Conservation (phyloP, 2,113 vertebrate genomes). For the Conger conger region DNA sequence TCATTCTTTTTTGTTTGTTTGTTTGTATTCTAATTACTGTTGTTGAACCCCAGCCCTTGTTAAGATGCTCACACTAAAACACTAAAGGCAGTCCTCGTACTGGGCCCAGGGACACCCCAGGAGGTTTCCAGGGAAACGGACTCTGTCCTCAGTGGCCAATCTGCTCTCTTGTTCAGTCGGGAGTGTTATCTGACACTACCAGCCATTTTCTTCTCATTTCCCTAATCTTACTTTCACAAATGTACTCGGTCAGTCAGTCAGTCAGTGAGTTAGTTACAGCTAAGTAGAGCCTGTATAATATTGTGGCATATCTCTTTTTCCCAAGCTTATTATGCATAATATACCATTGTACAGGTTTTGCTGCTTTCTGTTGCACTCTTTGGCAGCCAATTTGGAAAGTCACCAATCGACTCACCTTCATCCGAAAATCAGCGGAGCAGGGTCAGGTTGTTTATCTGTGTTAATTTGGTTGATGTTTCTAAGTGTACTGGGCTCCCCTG, state of each 20-base stretch:
- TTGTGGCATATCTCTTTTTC: background rate
- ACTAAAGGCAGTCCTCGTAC: background rate
- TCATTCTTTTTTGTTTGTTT: too few species aligned
- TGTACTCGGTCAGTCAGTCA: background rate
- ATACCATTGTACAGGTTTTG: background rate
- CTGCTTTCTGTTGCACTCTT: background rate
- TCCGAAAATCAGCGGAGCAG: background rate
- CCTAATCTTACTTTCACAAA: background rate
- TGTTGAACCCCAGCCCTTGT: too few species aligned
- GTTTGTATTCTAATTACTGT: too few species aligned
- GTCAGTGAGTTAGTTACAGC: too few species aligned
- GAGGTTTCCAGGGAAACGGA: conserved; percentile 31
- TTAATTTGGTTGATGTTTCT: conserved; percentile 30
- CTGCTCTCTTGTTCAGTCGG: background rate
- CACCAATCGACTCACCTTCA: background rate
- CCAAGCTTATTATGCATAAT: background rate
- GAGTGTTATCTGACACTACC: too few species aligned
- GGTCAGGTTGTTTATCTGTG: conserved; percentile 26
- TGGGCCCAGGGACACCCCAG: conserved; percentile 29
- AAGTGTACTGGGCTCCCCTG: background rate
- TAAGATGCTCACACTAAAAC: background rate
- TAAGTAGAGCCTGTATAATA: too few species aligned
- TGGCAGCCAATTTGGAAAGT: background rate
- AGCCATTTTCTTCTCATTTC: background rate
- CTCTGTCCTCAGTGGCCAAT: too few species aligned